phyloP scores from a whole-genome alignment of 2,113 vertebrate species.

The Tragelaphus strepsiceros region DNA sequence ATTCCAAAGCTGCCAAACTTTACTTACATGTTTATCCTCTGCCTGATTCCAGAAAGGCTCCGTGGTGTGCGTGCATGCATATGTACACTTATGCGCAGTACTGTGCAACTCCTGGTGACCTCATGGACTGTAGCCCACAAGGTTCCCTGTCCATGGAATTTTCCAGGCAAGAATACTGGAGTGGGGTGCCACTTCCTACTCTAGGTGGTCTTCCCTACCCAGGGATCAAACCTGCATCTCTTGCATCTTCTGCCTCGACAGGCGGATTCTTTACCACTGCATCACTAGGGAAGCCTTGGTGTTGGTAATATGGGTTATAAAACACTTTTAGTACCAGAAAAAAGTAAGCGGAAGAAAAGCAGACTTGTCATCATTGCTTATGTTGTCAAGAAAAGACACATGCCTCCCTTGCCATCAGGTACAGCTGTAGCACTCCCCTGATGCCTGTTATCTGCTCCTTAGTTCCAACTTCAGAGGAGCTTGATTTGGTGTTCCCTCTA shows the following conservation, averaged over 20 bases:
- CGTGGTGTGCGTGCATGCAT: rapidly evolving
- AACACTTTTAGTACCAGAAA: not conserved
- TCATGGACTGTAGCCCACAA: not conserved
- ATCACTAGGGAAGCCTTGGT: not conserved
- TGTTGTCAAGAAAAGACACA: not conserved
- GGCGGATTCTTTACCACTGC: not conserved
- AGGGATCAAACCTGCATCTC: not conserved
- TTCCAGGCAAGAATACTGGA: not conserved
- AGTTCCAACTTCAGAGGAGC: not conserved
- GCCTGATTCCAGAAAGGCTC: not conserved
- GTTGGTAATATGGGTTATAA: not conserved
- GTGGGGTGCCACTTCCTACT: not conserved
- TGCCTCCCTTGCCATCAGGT: not conserved
- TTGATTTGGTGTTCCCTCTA: not conserved
- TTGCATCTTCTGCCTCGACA: not conserved
- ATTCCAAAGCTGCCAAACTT: not conserved
- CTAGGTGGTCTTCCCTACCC: not conserved
- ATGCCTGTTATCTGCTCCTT: not conserved
- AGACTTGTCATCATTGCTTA: not conserved
- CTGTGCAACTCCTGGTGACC: not conserved
- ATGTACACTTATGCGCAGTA: not conserved
- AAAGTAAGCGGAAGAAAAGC: not conserved
- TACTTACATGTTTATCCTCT: not conserved
- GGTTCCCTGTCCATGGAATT: not conserved
- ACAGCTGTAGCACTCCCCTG: not conserved